Evolutionary conservation across 1,140 invertebrate genomes (phyloP).

Genomic region (Brachionus manjavacas): DNA sequence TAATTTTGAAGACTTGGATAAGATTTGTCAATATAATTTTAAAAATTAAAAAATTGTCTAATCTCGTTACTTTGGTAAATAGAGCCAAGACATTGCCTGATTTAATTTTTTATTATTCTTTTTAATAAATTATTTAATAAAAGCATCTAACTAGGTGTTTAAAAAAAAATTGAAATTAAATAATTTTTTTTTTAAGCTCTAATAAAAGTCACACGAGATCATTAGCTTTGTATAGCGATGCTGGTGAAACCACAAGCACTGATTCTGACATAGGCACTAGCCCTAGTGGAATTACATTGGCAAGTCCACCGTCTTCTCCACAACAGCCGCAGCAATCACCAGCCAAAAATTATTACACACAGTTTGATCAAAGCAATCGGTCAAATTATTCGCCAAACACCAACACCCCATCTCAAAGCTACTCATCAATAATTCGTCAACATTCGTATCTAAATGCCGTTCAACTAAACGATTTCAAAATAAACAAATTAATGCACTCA

Average conservation of each 20-base stretch:
- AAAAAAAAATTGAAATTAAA: not conserved
- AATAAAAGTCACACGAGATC: not conserved
- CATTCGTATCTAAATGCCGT: slow-evolving; percentile 32
- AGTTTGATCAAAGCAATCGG: not conserved
- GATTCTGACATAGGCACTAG: slow-evolving; percentile 42
- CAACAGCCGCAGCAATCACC: not conserved
- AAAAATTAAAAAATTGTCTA: too few relatives aligned
- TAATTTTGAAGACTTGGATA: not conserved
- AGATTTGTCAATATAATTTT: too few relatives aligned
- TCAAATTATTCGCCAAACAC: not conserved
- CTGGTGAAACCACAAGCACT: slow-evolving; percentile 37
- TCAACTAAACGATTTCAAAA: slow-evolving; percentile 20
- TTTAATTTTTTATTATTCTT: too few relatives aligned
- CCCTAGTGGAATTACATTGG: slow-evolving; percentile 17
- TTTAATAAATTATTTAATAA: too few relatives aligned
- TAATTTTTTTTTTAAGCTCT: slow-evolving; percentile 13
- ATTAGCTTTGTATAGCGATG: slow-evolving; percentile 14
- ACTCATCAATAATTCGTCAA: slow-evolving; percentile 11
- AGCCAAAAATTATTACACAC: not conserved
- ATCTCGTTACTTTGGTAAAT: too few relatives aligned
- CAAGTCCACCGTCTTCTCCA: slow-evolving; percentile 29
- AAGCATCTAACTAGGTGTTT: too few relatives aligned
- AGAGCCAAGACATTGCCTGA: too few relatives aligned
- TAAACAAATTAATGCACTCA: slow-evolving; percentile 17
- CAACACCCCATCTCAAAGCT: not conserved